These are phyloP conservation scores for Andrena cerasifolii DNA, from an alignment of 1,140 invertebrate genomes.

Conservation along the genomic window DNA sequence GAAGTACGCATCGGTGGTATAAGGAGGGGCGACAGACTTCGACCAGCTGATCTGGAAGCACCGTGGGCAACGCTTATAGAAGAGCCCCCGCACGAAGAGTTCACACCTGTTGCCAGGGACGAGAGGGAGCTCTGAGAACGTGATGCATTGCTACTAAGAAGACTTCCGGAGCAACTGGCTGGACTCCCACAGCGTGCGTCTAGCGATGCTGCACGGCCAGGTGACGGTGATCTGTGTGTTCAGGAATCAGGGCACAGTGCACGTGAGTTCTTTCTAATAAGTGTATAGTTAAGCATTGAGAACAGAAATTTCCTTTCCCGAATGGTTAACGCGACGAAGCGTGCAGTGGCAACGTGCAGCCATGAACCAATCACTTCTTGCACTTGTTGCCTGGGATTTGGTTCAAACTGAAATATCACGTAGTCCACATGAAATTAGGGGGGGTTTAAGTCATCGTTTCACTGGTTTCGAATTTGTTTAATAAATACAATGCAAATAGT, in stretches of 20 bases:
- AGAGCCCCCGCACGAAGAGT: conserved; percentile 78
- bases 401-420: too few relatives aligned
- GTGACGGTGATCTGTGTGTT: conserved; percentile 86
- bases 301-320: too few relatives aligned
- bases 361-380: too few relatives aligned
- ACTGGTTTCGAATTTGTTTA: too few relatives aligned
- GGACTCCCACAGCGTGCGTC: conserved; percentile 86
- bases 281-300: background rate
- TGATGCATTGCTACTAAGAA: conserved; percentile 72
- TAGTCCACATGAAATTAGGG: too few relatives aligned
- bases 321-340: too few relatives aligned
- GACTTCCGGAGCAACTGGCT: conserved; percentile 67
- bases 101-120: conserved; percentile 82
- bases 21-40: conserved; percentile 88
- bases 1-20: conserved; percentile 85
- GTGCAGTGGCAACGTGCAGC: too few relatives aligned
- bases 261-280: background rate
- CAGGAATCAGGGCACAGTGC: background rate
- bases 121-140: conserved; percentile 85
- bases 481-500: too few relatives aligned
- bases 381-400: too few relatives aligned
- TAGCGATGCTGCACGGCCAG: conserved; percentile 88
- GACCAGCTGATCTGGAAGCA: conserved; percentile 76
- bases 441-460: too few relatives aligned
- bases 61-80: conserved; percentile 78